These are phyloP conservation scores for Daphoenositta chrysoptera DNA, from an alignment of 2,113 vertebrate genomes.

Conservation along the genomic window DNA sequence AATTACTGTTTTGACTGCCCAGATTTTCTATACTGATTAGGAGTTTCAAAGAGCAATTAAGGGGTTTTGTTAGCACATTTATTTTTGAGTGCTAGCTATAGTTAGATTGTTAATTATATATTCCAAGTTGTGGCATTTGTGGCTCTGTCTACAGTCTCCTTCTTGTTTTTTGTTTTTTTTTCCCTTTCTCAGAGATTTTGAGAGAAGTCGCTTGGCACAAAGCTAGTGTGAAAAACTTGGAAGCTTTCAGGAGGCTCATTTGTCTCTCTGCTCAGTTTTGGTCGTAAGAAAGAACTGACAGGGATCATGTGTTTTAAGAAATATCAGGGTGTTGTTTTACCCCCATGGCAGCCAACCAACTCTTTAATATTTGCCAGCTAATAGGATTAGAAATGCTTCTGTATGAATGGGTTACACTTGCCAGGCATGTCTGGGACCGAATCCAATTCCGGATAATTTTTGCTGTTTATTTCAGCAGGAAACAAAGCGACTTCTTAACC, in stretches of 20 bases:
- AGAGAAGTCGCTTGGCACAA: not conserved
- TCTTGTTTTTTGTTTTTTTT: fast-evolving
- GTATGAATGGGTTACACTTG: not conserved
- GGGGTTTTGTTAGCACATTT: not conserved
- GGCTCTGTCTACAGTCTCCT: not conserved
- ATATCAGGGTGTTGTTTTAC: not conserved
- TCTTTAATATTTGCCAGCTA: not conserved
- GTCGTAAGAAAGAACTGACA: not conserved
- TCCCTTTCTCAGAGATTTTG: not conserved
- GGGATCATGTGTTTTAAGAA: not conserved
- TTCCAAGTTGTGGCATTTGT: not conserved
- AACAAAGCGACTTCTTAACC: constrained; percentile 3
- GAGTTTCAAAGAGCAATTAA: not conserved
- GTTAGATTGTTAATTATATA: not conserved
- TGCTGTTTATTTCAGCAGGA: not conserved
- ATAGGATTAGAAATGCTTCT: constrained; percentile 10
- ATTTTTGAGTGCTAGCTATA: not conserved
- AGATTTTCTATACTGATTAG: not conserved
- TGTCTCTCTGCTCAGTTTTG: not conserved
- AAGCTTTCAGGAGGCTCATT: not conserved
- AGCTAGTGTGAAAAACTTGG: not conserved
- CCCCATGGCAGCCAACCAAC: not conserved
- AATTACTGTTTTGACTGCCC: not conserved
- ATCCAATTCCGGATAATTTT: not conserved
- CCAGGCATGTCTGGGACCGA: not conserved